Percentiles rank a stretch among this genome's conserved stretches.
These are phyloP conservation scores for Sinelater perroti DNA, from an alignment of 2,888 invertebrate genomes.

Conservation along the genomic window DNA sequence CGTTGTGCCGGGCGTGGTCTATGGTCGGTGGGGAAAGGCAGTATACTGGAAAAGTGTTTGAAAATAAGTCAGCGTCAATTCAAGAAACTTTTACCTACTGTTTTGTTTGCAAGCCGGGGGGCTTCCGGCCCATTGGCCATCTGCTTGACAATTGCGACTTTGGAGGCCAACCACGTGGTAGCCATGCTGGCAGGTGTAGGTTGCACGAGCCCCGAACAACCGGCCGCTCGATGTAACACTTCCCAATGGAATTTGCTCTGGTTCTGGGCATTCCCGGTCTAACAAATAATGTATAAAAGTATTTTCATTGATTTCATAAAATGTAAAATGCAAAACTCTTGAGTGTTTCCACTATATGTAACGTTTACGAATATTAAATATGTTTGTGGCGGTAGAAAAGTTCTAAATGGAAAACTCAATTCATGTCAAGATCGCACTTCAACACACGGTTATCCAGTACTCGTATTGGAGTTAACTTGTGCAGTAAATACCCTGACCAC, in stretches of 20 bases:
- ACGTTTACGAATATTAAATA: no score
- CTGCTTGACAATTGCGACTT: slow-evolving; percentile 89
- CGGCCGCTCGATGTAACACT: slow-evolving; percentile 78
- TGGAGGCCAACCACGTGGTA: slow-evolving; percentile 88
- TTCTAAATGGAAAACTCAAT: not conserved
- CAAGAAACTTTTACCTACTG: slow-evolving; percentile 64
- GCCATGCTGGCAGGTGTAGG: slow-evolving; percentile 87
- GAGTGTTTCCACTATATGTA: no score
- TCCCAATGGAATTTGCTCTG: slow-evolving; percentile 80
- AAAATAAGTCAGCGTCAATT: not conserved
- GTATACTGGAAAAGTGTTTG: slow-evolving; percentile 66
- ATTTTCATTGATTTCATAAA: no score
- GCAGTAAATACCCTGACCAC: no score
- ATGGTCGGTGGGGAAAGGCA: slow-evolving; percentile 87
- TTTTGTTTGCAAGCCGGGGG: slow-evolving; percentile 88
- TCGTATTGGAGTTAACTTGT: no score
- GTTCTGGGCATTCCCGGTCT: slow-evolving; percentile 87
- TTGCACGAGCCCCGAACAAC: slow-evolving; percentile 83
- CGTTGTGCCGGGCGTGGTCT: slow-evolving; percentile 88
- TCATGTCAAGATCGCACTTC: no score
- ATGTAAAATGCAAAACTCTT: no score
- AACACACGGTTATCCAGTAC: no score
- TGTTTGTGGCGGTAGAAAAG: not conserved
- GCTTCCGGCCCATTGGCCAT: slow-evolving; percentile 88
- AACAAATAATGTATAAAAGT: slow-evolving; percentile 1